Evolutionary conservation across 1,140 invertebrate genomes (phyloP).

Genomic region (Phocides pigmalion): DNA sequence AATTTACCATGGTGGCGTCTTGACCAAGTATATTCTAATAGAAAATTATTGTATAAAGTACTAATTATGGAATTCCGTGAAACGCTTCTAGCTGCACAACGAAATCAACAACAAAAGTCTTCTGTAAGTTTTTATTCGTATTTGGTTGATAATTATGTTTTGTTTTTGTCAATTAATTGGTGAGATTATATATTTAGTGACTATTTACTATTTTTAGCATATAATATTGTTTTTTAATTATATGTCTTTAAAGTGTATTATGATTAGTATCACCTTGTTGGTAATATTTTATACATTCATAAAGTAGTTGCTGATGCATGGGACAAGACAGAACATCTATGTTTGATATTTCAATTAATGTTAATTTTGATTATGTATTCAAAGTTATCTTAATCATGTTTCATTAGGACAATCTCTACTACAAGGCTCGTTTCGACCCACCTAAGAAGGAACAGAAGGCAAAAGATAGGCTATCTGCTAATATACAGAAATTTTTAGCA

Average conservation of each 20-base stretch:
- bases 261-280: conserved; percentile 10
- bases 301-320: no score
- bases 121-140: conserved; percentile 71
- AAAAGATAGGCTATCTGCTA: conserved; percentile 87
- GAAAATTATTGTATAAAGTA: conserved; percentile 31
- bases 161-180: conserved; percentile 6
- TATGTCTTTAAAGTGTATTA: background rate
- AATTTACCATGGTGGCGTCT: conserved; percentile 49
- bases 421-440: conserved; percentile 91
- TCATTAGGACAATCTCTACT: conserved; percentile 83
- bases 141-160: conserved; percentile 47
- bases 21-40: conserved; percentile 34
- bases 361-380: background rate
- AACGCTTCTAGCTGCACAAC: conserved; percentile 74
- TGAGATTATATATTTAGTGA: conserved; percentile 2
- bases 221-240: no score
- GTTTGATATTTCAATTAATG: background rate
- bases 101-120: conserved; percentile 82
- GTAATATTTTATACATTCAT: conserved; percentile 10
- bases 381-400: background rate
- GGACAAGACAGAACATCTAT: no score
- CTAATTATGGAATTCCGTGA: conserved; percentile 77
- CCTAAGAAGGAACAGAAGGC: conserved; percentile 91
- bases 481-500: conserved; percentile 92
- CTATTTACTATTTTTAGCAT: no score